Base-by-base conservation (phyloP, 1,140 invertebrate genomes). In the Drosophila kohkoa region DNA sequence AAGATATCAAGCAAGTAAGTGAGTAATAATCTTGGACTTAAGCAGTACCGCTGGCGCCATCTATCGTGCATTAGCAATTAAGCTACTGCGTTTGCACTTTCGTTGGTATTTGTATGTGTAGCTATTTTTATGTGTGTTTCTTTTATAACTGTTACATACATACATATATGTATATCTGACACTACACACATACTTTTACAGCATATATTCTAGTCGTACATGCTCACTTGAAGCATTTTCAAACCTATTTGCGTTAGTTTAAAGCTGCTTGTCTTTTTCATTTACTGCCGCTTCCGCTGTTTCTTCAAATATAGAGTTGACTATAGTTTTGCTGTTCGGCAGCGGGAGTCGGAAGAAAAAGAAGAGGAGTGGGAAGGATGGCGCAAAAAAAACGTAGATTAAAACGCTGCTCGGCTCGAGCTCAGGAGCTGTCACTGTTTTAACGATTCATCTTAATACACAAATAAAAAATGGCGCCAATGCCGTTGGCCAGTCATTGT, bases 361-460 rank as follows among this genome's bases (percentile, higher is more conserved):
- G 3, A 38, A 3, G 10, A 5, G 49, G 6, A 11, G 25, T 1
- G 28, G 5, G 49, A 4, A n/a, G 51, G 30, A 28, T n/a, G 28
- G 30, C 28, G n/a, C 5, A 16, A 20, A 57, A 51, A 60, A 52
- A 38, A 38, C 35, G 54, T 38, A 57, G 54, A 57, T 57, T 41
- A 41, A 60, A 69, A 69, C 52, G 48, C 13, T 60, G 63, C 54
- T 41, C 43, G 41, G 64, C 64, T 48, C 30, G 35, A 28, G 64
- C 64, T 38, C 30, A 49, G 54, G 30, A 58, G 32, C 82, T 87
- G 82, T 87, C 82, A 82, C 76, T 77, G 83, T 82, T 87, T 82
- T 77, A 87, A 87, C 82, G 88, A 87, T 87, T 87, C 82, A 87
- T 87, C 82, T 87, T 87, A 87, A 87, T 87, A 87, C 73, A 88